phyloP scores from a whole-genome alignment of 2,797 vertebrate genomes.

The Malacoraja senta region DNA sequence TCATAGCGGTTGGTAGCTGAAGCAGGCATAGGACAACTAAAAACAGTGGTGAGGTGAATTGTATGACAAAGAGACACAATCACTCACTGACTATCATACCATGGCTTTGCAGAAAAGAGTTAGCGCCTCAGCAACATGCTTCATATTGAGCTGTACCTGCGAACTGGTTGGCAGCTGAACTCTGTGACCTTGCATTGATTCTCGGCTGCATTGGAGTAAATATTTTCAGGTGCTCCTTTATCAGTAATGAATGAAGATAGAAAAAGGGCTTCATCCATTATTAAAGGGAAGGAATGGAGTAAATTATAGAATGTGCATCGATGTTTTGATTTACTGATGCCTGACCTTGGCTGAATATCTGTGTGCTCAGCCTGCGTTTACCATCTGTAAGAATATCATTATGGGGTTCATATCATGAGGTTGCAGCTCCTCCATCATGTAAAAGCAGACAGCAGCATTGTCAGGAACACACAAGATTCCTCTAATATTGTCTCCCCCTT shows the following conservation, averaged over 20 bases:
- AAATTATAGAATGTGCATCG: slow-evolving; percentile 34
- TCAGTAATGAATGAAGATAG: slow-evolving; percentile 31
- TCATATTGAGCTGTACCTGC: not conserved
- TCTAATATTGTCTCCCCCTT: not conserved
- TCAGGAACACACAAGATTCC: not conserved
- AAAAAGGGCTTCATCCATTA: slow-evolving; percentile 37
- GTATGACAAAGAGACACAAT: not conserved
- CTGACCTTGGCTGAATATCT: slow-evolving; percentile 26
- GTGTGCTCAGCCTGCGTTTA: not conserved
- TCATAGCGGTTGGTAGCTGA: not conserved
- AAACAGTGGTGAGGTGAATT: not conserved
- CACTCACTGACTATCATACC: not conserved
- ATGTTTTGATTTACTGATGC: slow-evolving; percentile 34
- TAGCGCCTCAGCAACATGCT: not conserved
- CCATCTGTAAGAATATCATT: slow-evolving; percentile 2
- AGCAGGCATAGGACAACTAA: not conserved
- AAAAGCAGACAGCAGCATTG: not conserved
- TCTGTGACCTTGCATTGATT: slow-evolving; percentile 18
- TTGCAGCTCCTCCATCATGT: not conserved
- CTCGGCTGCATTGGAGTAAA: slow-evolving; percentile 22
- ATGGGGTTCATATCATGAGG: not conserved
- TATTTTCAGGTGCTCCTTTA: slow-evolving; percentile 34
- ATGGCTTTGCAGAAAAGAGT: not conserved
- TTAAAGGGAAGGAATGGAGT: slow-evolving; percentile 32
- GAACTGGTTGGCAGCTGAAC: slow-evolving; percentile 8